A percentile compares a stretch with the other conserved stretches of the same genome.
Evolutionary conservation across 35 echinoderm and acorn worm species (phyloP).

Genomic region (Chiridota heheva): DNA sequence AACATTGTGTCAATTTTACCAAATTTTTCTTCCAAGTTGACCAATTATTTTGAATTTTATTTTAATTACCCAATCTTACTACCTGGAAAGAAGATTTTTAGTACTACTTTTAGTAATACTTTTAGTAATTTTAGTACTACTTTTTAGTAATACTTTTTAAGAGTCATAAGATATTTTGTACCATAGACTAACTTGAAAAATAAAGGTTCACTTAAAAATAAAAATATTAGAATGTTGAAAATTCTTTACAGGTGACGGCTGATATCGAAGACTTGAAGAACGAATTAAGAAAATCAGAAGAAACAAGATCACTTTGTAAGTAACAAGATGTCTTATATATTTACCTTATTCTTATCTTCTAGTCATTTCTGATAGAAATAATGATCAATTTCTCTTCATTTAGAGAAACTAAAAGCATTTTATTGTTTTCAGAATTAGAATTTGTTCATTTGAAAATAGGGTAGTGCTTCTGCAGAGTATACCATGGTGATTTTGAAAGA

Average conservation of each 20-base stretch:
- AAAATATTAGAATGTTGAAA: neutral
- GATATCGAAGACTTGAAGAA: conserved; percentile 46
- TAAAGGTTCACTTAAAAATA: neutral
- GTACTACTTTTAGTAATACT: neutral
- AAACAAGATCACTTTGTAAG: conserved; percentile 76
- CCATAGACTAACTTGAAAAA: neutral
- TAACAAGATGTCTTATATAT: neutral
- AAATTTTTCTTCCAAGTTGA: too few species aligned
- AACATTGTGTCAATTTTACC: too few species aligned
- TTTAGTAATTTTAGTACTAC: neutral
- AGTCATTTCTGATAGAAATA: neutral
- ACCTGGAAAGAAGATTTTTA: neutral
- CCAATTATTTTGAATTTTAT: too few species aligned
- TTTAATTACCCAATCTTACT: too few species aligned
- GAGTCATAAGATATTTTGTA: neutral
- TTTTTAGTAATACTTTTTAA: neutral
- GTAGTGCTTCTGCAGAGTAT: neutral
- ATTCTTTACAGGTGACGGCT: neutral
- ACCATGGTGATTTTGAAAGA: neutral
- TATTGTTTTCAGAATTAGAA: neutral
- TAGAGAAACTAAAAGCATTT: neutral
- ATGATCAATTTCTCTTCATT: neutral
- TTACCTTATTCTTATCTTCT: neutral
- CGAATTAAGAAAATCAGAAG: conserved; percentile 66
- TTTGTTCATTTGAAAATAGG: neutral